Evolutionary conservation across 1,140 invertebrate species (phyloP), one percentile per base, ranked within the genome.

Genomic region (Drosophila baimaii): DNA sequence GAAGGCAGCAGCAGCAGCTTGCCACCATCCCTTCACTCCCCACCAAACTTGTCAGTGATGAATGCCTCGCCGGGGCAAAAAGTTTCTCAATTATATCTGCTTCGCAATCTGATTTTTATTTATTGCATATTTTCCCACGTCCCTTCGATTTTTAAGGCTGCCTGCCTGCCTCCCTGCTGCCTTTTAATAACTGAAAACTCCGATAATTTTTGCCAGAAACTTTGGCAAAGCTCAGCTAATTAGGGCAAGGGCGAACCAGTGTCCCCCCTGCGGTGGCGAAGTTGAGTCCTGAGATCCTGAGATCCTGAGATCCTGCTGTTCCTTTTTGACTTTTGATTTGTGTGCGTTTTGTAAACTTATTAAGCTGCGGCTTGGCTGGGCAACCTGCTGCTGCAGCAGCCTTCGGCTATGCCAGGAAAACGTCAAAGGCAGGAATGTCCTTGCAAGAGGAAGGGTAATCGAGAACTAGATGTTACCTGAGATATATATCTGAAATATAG

Each of bases 301-400:
- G n/a, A n/a, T n/a, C n/a, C n/a, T n/a, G n/a, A n/a, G n/a, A n/a
- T n/a, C n/a, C n/a, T n/a, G n/a, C n/a, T n/a, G n/a, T n/a, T n/a
- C n/a, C n/a, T n/a, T n/a, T 70, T 52, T 41, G 68, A 62, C 51
- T 21, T 74, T 75, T 75, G 72, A 75, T 75, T 75, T 75, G 51
- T 75, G 71, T 35, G 61, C 44, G 29, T 57, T 56, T 57, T 75
- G 37, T 75, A 75, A 56, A 75, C 37, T 75, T 71, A 65, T 75
- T 75, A 75, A 75, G 72, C 51, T 47, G 43, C 51, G 35, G 23
- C 70, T 66, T 71, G 8, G 27, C 27, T 7, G 27, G n/a, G n/a
- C n/a, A n/a, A n/a, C n/a, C n/a, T n/a, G n/a, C n/a, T n/a, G 72
- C 51, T 47, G 43, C 51, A 29, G 23, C 70, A n/a, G n/a, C n/a